Evolutionary conservation across 2,888 invertebrate species (phyloP).

Genomic region (Meteorus cinctellus): DNA sequence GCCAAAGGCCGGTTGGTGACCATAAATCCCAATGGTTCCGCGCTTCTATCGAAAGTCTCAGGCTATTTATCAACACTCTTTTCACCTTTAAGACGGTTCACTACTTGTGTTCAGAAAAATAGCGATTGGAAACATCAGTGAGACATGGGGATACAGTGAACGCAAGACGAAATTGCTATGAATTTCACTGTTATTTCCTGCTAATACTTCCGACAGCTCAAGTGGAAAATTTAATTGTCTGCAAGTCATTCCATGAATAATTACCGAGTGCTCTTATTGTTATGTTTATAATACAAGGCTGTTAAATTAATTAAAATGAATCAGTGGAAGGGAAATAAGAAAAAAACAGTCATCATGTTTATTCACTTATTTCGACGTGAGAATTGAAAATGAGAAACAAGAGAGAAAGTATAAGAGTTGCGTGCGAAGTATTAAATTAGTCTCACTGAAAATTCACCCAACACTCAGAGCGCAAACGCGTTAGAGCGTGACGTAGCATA

Average conservation of each 20-base stretch:
- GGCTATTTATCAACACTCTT: conserved; percentile 66
- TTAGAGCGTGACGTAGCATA: conserved; percentile 4
- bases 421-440: conserved; percentile 2
- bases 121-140: neutral
- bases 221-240: too few species aligned
- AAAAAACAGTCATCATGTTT: neutral
- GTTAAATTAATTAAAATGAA: neutral
- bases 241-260: too few species aligned
- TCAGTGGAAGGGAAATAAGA: neutral
- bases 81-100: conserved; percentile 51
- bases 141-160: neutral
- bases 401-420: neutral
- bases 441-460: neutral
- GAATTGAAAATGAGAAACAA: neutral
- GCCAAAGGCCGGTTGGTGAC: conserved; percentile 58
- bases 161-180: neutral
- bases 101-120: conserved; percentile 14
- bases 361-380: conserved; percentile 1
- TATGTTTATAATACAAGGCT: neutral
- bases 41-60: conserved; percentile 54
- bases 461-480: neutral
- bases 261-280: too few species aligned
- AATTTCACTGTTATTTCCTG: neutral
- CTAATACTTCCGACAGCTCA: too few species aligned
- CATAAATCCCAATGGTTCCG: conserved; percentile 61